Base-by-base conservation (phyloP, 2,888 invertebrate species). In the Zhuqinia jingwanae region DNA sequence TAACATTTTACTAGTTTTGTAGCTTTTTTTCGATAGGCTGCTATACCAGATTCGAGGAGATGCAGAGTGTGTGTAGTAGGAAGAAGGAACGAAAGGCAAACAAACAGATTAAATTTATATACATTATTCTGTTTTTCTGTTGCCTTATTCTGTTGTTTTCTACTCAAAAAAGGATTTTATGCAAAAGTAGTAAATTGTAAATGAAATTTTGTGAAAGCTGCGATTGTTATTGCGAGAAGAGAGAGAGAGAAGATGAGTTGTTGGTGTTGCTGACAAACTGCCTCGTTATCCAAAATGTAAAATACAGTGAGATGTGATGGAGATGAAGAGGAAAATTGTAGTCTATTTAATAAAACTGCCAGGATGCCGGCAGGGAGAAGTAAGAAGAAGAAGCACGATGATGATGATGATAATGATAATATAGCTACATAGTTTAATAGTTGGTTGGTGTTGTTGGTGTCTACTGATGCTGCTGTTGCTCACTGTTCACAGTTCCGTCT, bases 241-340 rank as follows among this genome's bases (percentile, higher is more conserved):
- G 50, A 15, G 15, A 13, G n/a, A 50, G 58, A 10, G 20, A n/a
- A 36, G 36, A 36, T 36, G 36, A 42, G 70, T 17, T 73, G 53
- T 75, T 75, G 50, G 53, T 75, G 50, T 53, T 75, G 45, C 78
- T 78, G 78, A 78, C 78, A 78, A 78, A 78, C 63, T 78, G 78
- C 47, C 78, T 78, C 78, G 60, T 78, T 78, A 78, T 27, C 73
- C 53, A 75, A 53, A 75, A 75, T 75, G 73, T 75, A 75, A 75
- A 75, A 75, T 75, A 53, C 73, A 75, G 63, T 63, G 78, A 3
- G 36, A 68, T 17, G 73, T 53, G 17, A 53, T 22, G 30, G 30
- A n/a, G 36, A 47, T 27, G 27, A 50, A 11, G 53, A 50, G 27
- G 53, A 53, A 58, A 50, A 30, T 53, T 27, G 50, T 50, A 53